Evolutionary conservation across 2,113 vertebrate species (phyloP), one percentile per base, ranked within the genome.

Genomic region (Salminus brasiliensis): DNA sequence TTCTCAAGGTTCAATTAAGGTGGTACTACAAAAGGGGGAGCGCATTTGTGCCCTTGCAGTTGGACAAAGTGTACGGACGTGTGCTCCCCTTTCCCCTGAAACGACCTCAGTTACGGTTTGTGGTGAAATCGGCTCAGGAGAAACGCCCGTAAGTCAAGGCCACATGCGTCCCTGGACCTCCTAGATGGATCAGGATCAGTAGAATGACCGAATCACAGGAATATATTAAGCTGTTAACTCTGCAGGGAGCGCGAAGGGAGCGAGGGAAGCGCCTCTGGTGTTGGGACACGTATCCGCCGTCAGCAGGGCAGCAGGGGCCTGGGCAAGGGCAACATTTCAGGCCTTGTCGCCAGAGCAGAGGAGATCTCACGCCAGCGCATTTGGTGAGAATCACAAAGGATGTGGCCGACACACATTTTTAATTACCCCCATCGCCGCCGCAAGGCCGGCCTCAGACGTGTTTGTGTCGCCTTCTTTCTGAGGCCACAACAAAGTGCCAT

Each of bases 391-490:
- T 41, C 70, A 63, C 15, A 59, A 81, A 77, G 74, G 77, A 74
- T 41, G 47, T 65, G 71, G 30, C 32, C 5, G 27, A 62, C 25
- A 25, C 57, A 39, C 39, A 66, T 78, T 66, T 67, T 78, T 78
- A 75, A 78, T 78, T 72, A 74, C 70, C 77, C 65, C 7, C 21
- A 5, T 77, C 76, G 67, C 76, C 71, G 59, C 34, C 72, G 53
- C 45, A 18, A 76, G 72, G 32, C 53, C 16, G 55, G 57, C 60
- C 82, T 72, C 52, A 71, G 76, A 76, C 71, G 18, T 82, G 62
- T 82, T 82, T 68, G 74, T 53, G 66, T 66, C 62, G n/a, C 49
- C 60, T 85, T 70, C 45, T 16, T 45, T 77, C 32, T 66, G 66
- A 80, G 55, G 49, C 39, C 63, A 52, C 65, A 85, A 76, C 55